These are phyloP conservation scores for Leuciscus idus DNA, from an alignment of 2,113 vertebrate genomes.

Conservation along the genomic window DNA sequence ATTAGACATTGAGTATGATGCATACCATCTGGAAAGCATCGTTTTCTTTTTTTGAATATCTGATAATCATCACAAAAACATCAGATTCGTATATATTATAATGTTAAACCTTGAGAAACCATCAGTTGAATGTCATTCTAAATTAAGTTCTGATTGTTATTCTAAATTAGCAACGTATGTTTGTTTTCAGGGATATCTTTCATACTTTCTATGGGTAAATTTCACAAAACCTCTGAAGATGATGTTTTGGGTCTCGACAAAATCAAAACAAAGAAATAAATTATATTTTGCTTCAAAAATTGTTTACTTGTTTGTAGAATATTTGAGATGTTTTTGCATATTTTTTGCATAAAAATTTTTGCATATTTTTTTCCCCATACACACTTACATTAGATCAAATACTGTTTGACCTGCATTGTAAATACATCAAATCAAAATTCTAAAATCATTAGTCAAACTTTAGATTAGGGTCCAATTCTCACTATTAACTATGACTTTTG, in stretches of 20 bases:
- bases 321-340: no score
- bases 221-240: not conserved
- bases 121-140: not conserved
- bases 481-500: no score
- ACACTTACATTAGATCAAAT: no score
- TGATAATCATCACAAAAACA: not conserved
- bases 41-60: not conserved
- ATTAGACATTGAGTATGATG: not conserved
- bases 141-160: not conserved
- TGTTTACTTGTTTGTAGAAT: no score
- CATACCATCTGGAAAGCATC: not conserved
- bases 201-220: not conserved
- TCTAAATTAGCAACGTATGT: not conserved
- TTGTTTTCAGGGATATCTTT: not conserved
- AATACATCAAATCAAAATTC: not conserved
- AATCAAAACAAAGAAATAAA: not conserved
- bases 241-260: not conserved
- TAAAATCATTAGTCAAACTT: not conserved
- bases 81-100: not conserved
- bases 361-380: no score
- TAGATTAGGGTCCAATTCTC: no score
- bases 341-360: no score
- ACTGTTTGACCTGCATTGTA: not conserved
- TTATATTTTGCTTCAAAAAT: no score
- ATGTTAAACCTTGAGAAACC: not conserved